A percentile compares a stretch with the other conserved stretches of the same genome.
phyloP scores from a whole-genome alignment of 2,113 vertebrate species.

The Erythrolamprus reginae region DNA sequence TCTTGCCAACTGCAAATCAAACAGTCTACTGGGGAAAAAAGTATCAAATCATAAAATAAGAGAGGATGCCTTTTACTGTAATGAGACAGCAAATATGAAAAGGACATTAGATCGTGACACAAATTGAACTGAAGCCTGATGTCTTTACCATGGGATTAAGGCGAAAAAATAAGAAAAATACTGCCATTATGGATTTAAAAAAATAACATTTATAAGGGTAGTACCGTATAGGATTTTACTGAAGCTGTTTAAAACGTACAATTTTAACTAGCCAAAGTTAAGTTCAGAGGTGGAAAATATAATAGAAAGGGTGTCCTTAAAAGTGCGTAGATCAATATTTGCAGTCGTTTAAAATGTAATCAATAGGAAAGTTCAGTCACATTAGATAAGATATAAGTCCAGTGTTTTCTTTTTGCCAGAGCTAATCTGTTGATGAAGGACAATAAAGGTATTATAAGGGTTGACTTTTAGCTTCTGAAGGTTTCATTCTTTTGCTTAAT shows the following conservation, averaged over 20 bases:
- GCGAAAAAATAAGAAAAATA: slow-evolving; percentile 64
- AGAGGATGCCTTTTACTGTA: slow-evolving; percentile 62
- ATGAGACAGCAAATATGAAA: slow-evolving; percentile 65
- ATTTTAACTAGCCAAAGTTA: slow-evolving; percentile 37
- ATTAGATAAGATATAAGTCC: background rate
- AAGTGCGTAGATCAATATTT: background rate
- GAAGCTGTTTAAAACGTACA: slow-evolving; percentile 47
- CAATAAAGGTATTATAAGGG: background rate
- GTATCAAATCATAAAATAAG: slow-evolving; percentile 66
- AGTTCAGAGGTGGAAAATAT: slow-evolving; percentile 51
- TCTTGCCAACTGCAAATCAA: slow-evolving; percentile 69
- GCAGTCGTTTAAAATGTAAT: background rate
- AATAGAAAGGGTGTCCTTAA: slow-evolving; percentile 32
- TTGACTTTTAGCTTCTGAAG: background rate
- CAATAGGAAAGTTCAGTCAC: background rate
- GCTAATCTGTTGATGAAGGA: background rate
- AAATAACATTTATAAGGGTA: slow-evolving; percentile 55
- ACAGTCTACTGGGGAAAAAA: slow-evolving; percentile 70
- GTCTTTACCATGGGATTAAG: slow-evolving; percentile 72
- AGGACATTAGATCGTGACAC: slow-evolving; percentile 72
- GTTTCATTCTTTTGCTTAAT: background rate
- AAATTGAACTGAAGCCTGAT: slow-evolving; percentile 72
- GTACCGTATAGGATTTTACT: slow-evolving; percentile 40
- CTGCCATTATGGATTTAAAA: slow-evolving; percentile 64
- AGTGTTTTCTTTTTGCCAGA: background rate